Evolutionary conservation across 2,888 invertebrate species (phyloP).

Genomic region (Spisula subtruncata): DNA sequence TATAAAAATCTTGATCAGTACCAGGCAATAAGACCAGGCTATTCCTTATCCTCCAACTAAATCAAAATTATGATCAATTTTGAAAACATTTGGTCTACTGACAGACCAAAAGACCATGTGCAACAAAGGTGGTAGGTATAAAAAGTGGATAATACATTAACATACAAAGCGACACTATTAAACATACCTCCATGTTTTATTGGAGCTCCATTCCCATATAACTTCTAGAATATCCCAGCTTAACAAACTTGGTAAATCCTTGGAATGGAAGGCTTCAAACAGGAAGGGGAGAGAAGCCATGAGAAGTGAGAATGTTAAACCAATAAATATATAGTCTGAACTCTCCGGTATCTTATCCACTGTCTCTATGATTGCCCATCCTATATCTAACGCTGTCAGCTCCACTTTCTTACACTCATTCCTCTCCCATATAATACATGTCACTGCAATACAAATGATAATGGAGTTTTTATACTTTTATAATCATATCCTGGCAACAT

Average conservation of each 20-base stretch:
- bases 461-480: too few species aligned
- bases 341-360: slow-evolving; percentile 94
- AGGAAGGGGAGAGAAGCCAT: slow-evolving; percentile 83
- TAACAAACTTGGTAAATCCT: slow-evolving; percentile 71
- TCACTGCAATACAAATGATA: slow-evolving; percentile 91
- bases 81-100: too few species aligned
- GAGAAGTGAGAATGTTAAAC: slow-evolving; percentile 86
- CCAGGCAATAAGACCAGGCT: too few species aligned
- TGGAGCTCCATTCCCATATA: slow-evolving; percentile 51
- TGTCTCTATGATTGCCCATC: slow-evolving; percentile 96
- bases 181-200: slow-evolving; percentile 78
- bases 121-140: too few species aligned
- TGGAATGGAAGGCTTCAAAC: slow-evolving; percentile 83
- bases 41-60: too few species aligned
- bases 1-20: too few species aligned
- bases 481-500: too few species aligned
- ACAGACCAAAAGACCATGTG: too few species aligned
- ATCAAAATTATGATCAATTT: too few species aligned
- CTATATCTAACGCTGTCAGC: slow-evolving; percentile 97
- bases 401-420: slow-evolving; percentile 97
- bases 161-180: too few species aligned
- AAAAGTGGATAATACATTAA: too few species aligned
- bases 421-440: slow-evolving; percentile 98
- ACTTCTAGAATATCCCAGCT: slow-evolving; percentile 67
- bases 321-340: slow-evolving; percentile 92